Percentiles rank a stretch among this genome's conserved stretches.
Conservation (phyloP, 2,797 vertebrate genomes). For the Cossypha dichroa region DNA sequence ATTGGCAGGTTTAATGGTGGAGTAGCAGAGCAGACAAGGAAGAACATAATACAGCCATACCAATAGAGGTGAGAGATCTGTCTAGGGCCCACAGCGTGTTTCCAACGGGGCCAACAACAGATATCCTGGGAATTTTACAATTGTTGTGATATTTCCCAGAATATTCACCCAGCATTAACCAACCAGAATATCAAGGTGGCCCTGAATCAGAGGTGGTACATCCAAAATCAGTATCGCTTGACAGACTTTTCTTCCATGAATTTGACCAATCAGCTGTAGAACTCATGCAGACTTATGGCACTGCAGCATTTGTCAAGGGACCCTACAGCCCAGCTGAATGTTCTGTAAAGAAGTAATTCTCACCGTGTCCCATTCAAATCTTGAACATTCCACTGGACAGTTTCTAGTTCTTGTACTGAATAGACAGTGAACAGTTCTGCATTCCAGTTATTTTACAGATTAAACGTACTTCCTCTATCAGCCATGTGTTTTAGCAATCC, state of each 20-base stretch:
- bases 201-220: neutral
- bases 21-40: neutral
- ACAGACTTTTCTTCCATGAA: neutral
- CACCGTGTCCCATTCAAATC: neutral
- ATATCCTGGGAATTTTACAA: neutral
- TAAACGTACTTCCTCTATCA: neutral
- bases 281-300: neutral
- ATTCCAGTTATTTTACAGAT: neutral
- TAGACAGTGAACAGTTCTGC: neutral
- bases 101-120: neutral
- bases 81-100: neutral
- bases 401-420: neutral
- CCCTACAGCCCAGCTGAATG: neutral
- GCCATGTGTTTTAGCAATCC: neutral
- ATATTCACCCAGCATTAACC: neutral
- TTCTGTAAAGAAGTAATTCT: neutral
- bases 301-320: neutral
- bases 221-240: neutral
- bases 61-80: neutral
- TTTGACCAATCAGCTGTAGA: neutral
- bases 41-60: neutral
- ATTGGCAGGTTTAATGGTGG: accelerated
- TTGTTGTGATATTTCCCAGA: neutral
- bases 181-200: neutral
- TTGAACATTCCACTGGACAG: accelerated